phyloP scores from a whole-genome alignment of 2,113 vertebrate species.

The Vireo altiloquus region DNA sequence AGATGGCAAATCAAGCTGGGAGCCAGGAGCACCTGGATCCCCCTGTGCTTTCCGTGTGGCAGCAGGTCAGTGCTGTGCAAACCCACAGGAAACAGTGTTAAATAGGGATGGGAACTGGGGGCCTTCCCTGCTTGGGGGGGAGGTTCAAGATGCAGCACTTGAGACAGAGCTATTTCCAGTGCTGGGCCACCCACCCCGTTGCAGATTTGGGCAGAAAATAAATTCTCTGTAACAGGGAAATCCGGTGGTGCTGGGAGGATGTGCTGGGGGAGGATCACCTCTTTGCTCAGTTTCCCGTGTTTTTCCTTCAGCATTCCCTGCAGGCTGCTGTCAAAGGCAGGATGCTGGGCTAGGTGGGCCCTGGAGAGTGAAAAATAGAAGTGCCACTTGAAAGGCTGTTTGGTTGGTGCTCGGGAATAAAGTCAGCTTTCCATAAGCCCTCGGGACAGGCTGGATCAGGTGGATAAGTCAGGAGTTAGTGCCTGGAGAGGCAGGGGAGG shows the following conservation, averaged over 20 bases:
- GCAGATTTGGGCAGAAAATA: background rate
- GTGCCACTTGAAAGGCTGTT: background rate
- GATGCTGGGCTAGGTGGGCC: background rate
- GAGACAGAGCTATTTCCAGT: background rate
- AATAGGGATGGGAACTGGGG: background rate
- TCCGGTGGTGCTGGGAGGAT: background rate
- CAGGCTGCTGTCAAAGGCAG: background rate
- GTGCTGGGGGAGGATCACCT: background rate
- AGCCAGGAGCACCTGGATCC: background rate
- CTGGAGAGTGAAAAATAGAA: background rate
- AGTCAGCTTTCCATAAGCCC: background rate
- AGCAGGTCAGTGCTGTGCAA: background rate
- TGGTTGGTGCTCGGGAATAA: background rate
- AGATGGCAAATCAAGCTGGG: background rate
- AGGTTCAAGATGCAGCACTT: background rate
- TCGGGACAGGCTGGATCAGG: rapidly evolving
- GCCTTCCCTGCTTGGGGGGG: background rate
- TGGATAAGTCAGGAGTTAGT: background rate
- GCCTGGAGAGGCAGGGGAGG: background rate
- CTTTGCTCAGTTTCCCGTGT: background rate
- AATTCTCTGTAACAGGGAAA: background rate
- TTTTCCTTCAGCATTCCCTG: background rate
- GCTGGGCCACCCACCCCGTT: background rate
- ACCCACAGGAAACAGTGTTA: background rate
- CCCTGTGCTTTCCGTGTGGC: rapidly evolving